Percentiles rank a stretch among this genome's conserved stretches.
Evolutionary conservation across 2,888 invertebrate species (phyloP).

Genomic region (Peribatodes rhomboidaria): DNA sequence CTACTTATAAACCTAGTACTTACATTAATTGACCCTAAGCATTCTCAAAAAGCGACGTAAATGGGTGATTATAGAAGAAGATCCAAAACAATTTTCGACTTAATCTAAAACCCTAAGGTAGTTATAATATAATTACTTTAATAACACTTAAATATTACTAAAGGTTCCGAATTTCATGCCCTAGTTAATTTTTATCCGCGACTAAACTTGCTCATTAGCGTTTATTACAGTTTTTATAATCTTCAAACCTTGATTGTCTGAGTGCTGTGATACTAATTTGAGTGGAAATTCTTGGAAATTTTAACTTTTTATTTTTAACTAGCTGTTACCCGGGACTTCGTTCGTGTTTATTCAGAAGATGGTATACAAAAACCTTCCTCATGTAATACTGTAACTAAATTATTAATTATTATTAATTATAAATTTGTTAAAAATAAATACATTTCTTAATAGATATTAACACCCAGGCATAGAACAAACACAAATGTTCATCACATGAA

Average conservation of each 20-base stretch:
- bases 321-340: too few relatives aligned
- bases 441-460: too few relatives aligned
- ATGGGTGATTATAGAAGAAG: not conserved
- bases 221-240: conserved; percentile 21
- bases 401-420: too few relatives aligned
- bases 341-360: too few relatives aligned
- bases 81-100: conserved; percentile 4
- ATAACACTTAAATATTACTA: conserved; percentile 12
- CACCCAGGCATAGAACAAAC: too few relatives aligned
- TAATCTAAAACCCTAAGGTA: not conserved
- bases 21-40: not conserved
- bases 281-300: not conserved
- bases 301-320: too few relatives aligned
- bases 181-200: conserved; percentile 18
- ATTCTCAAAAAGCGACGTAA: not conserved
- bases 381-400: too few relatives aligned
- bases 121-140: conserved; percentile 1
- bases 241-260: conserved; percentile 7
- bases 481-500: too few relatives aligned
- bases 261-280: not conserved
- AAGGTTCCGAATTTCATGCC: conserved; percentile 8
- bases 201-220: conserved; percentile 8
- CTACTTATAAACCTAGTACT: not conserved
- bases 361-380: too few relatives aligned
- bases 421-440: too few relatives aligned